Evolutionary conservation across 2,113 vertebrate species (phyloP).

Genomic region (Nestor notabilis): DNA sequence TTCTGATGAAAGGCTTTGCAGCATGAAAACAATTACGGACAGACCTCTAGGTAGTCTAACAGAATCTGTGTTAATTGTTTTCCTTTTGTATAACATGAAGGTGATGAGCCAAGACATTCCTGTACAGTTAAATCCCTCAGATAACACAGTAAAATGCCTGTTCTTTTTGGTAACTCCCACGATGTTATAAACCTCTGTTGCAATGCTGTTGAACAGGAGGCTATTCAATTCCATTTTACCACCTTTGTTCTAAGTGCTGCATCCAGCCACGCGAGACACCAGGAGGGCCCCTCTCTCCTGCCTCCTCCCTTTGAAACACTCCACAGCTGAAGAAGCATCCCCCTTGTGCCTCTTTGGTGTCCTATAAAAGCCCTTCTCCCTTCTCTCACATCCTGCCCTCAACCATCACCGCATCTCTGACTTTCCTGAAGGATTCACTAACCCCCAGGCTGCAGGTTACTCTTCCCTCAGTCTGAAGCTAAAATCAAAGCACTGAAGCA

Average conservation of each 20-base stretch:
- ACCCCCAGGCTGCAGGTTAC: neutral
- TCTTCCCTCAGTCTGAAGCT: neutral
- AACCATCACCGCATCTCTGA: neutral
- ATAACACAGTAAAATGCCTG: neutral
- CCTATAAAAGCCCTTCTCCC: neutral
- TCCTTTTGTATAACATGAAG: neutral
- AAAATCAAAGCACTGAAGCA: neutral
- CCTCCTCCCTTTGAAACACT: neutral
- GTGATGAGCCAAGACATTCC: neutral
- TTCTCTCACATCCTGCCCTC: neutral
- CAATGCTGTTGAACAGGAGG: neutral
- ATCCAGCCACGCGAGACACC: neutral
- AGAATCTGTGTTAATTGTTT: neutral
- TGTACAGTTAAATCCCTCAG: neutral
- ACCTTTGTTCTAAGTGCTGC: neutral
- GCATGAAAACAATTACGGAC: slow-evolving; percentile 74
- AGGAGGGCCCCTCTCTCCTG: neutral
- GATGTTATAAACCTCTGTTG: neutral
- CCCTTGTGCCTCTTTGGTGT: neutral
- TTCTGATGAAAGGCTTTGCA: slow-evolving; percentile 64
- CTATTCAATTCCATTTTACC: neutral
- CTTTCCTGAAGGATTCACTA: neutral
- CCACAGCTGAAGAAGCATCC: neutral
- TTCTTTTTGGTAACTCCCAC: neutral
- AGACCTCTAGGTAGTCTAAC: slow-evolving; percentile 64